Conservation (phyloP, 2,888 invertebrate genomes). For the Melangyna quadrimaculata region DNA sequence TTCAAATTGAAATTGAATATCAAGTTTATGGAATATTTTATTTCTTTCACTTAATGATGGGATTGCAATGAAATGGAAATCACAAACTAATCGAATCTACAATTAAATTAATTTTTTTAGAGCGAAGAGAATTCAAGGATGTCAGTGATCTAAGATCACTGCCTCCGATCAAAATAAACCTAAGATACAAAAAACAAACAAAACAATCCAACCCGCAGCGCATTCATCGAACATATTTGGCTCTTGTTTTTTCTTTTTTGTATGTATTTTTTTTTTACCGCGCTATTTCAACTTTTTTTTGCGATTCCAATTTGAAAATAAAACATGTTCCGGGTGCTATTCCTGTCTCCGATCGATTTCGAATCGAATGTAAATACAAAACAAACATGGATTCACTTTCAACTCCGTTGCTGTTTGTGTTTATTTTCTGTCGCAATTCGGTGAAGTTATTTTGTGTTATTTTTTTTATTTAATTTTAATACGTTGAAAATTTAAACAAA, state of each 20-base stretch:
- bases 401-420: not conserved
- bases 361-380: conserved; percentile 17
- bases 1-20: not conserved
- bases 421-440: not conserved
- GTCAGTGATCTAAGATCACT: conserved; percentile 70
- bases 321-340: conserved; percentile 70
- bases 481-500: not conserved
- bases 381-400: conserved; percentile 28
- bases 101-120: not conserved
- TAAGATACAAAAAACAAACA: conserved; percentile 11
- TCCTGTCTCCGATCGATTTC: conserved; percentile 52
- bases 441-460: not conserved
- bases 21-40: not conserved
- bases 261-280: conserved; percentile 18
- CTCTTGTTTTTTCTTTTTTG: conserved; percentile 15
- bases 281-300: conserved; percentile 29
- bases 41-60: not conserved
- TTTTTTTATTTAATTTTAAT: not conserved
- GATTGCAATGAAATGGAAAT: not conserved
- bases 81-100: conserved; percentile 17
- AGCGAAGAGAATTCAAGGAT: conserved; percentile 48
- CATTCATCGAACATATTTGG: conserved; percentile 42
- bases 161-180: conserved; percentile 58
- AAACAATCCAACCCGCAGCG: conserved; percentile 31
- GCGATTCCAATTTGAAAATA: conserved; percentile 65